Evolutionary conservation across 2,888 invertebrate species (phyloP).

Genomic region (Acleris sparsana): DNA sequence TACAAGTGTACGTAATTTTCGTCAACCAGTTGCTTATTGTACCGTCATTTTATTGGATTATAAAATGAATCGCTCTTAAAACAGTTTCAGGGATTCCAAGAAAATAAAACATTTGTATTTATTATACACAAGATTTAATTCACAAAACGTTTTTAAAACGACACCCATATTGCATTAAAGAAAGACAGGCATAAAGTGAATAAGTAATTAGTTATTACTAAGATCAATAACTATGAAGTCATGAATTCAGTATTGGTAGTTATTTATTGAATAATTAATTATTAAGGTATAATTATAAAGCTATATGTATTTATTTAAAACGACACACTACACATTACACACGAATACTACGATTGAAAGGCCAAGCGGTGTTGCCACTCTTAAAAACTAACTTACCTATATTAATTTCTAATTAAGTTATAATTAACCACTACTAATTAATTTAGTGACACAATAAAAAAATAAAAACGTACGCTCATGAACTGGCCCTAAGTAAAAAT

Average conservation of each 20-base stretch:
- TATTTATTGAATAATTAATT: slow-evolving; percentile 45
- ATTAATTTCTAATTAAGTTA: slow-evolving; percentile 40
- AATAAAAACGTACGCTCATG: slow-evolving; percentile 31
- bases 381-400: slow-evolving; percentile 47
- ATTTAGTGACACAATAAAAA: slow-evolving; percentile 15
- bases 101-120: slow-evolving; percentile 57
- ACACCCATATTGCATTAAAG: slow-evolving; percentile 80
- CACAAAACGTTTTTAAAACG: slow-evolving; percentile 81
- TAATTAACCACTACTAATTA: slow-evolving; percentile 36
- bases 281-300: slow-evolving; percentile 45
- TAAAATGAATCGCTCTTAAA: neutral
- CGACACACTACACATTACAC: slow-evolving; percentile 51
- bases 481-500: slow-evolving; percentile 46
- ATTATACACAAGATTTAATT: slow-evolving; percentile 76
- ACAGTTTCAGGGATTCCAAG: slow-evolving; percentile 44
- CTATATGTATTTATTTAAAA: slow-evolving; percentile 58
- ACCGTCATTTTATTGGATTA: too few relatives aligned
- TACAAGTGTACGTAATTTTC: too few relatives aligned
- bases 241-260: slow-evolving; percentile 46
- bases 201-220: slow-evolving; percentile 62
- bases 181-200: slow-evolving; percentile 77
- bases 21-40: too few relatives aligned
- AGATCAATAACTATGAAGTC: slow-evolving; percentile 47
- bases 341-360: slow-evolving; percentile 78
- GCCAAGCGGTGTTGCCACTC: slow-evolving; percentile 84